Base-by-base conservation (phyloP, 2,888 invertebrate species). In the Papilio elwesi region DNA sequence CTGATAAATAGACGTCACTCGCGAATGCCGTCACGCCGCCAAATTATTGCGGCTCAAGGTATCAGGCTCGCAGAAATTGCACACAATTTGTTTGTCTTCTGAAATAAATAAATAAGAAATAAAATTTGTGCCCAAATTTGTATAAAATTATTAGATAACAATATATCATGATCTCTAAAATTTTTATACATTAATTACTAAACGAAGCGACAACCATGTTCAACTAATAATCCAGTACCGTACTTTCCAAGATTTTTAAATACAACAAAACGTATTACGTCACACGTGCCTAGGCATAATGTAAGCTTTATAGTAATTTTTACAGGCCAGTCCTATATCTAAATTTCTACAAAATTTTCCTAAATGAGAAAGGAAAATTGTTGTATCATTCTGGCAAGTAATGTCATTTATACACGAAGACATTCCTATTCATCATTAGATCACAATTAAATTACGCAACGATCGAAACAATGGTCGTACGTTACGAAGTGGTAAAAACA, bases 1-100 rank as follows among this genome's bases (percentile, higher is more conserved):
- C 82, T 91, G 91, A 92, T 92, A 90, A 92, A 91, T 92, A 87
- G 86, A 83, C 83, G 81, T 82, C 73, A 73, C 36, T 59, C 51
- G 71, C 78, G 81, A 82, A 85, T 86, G 84, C 81, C 81, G 78
- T 79, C 80, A 80, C 80, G 81, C 83, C 80, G 83, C 78, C 80
- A 79, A 80, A 81, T 83, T 80, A 79, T 79, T 74, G 75, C 74
- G 79, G 80, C 83, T 83, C 80, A 81, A 80, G 80, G 76, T 79
- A 78, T 81, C 78, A 78, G 63, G 57, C 71, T 57, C 68, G 43
- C 66, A 26, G 51, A 76, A 73, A 77, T 78, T 74, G 59, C 73
- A 52, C 55, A 48, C 63, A 59, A 52, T 53, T 63, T 47, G 15
- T 65, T 57, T 16, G 36, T 62, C 13, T 43, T 57, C 16, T 5